Evolutionary conservation across 1,140 invertebrate species (phyloP).

Genomic region (Helicoverpa zea): DNA sequence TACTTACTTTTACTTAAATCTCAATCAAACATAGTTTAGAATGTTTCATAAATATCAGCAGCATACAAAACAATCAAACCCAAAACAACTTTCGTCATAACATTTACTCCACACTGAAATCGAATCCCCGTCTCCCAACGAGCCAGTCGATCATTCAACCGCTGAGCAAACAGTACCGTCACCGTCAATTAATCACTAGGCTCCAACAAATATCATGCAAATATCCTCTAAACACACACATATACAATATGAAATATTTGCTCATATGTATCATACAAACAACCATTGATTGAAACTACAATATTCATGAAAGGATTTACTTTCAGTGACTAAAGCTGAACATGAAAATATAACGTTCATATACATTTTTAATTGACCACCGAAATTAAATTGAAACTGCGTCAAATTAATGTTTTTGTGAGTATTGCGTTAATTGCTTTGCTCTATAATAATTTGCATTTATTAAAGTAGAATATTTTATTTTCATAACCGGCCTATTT

Average conservation of each 20-base stretch:
- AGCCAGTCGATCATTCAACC: no score
- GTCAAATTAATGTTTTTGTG: no score
- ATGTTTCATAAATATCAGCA: no score
- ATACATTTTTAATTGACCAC: slow-evolving; percentile 36
- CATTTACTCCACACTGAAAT: no score
- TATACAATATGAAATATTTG: neutral
- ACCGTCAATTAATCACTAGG: neutral
- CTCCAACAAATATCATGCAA: slow-evolving; percentile 8
- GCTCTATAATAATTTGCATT: slow-evolving; percentile 1
- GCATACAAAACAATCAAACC: no score
- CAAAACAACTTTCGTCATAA: no score
- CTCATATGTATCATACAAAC: neutral
- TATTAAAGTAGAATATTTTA: neutral
- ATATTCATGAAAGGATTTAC: slow-evolving; percentile 33
- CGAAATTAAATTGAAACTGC: slow-evolving; percentile 14
- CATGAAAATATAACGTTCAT: neutral
- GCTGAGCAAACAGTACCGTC: no score
- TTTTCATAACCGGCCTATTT: neutral
- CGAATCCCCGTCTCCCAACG: no score
- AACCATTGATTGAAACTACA: slow-evolving; percentile 35
- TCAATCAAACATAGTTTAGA: no score
- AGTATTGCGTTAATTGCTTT: no score
- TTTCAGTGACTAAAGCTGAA: neutral
- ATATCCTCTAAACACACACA: neutral
- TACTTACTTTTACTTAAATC: no score